phyloP scores from a whole-genome alignment of 2,797 vertebrate genomes.

The Diplodus sargus region DNA sequence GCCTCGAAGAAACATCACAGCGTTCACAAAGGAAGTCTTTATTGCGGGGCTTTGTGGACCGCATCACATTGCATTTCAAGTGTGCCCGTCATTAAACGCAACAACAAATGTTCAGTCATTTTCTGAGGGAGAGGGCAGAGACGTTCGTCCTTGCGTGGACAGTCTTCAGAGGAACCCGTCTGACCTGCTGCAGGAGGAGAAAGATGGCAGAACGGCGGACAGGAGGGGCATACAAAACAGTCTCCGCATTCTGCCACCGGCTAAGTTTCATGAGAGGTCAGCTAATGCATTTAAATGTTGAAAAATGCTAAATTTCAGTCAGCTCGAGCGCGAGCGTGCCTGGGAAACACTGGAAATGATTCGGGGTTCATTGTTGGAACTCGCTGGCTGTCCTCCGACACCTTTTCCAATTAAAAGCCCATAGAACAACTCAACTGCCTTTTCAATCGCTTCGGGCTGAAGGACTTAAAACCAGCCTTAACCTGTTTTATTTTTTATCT shows the following conservation, averaged over 20 bases:
- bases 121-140: background rate
- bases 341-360: background rate
- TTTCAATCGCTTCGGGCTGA: too few species aligned
- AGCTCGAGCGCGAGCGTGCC: background rate
- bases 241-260: background rate
- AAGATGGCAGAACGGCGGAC: background rate
- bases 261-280: background rate
- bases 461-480: background rate
- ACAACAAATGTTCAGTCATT: too few species aligned
- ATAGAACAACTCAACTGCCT: too few species aligned
- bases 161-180: background rate
- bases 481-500: background rate
- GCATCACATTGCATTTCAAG: too few species aligned
- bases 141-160: background rate
- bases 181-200: background rate
- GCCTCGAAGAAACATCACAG: too few species aligned
- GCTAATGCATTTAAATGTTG: background rate
- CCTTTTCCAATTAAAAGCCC: too few species aligned
- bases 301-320: background rate
- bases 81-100: too few species aligned
- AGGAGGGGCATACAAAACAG: background rate
- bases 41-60: too few species aligned
- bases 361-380: too few species aligned
- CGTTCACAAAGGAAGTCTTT: too few species aligned
- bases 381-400: too few species aligned